These are phyloP conservation scores for Poeciliopsis turneri DNA, from an alignment of 2,797 vertebrate genomes.

Conservation along the genomic window DNA sequence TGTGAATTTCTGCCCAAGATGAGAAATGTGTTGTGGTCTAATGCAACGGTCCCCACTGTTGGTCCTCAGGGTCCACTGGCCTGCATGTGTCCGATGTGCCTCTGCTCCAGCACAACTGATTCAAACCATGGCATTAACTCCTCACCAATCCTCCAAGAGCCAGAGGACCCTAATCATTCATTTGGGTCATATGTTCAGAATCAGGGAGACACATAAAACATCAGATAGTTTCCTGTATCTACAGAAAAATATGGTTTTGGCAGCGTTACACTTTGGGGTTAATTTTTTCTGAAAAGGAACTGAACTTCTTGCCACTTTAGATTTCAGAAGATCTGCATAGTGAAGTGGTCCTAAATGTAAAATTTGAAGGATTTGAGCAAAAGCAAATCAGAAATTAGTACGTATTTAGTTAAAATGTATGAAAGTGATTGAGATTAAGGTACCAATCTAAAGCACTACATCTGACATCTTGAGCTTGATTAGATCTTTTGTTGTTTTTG, in stretches of 20 bases:
- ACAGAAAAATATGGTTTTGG: neutral
- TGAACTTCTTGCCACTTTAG: neutral
- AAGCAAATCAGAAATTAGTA: constrained; percentile 28
- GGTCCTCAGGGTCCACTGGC: neutral
- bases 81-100: neutral
- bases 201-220: neutral
- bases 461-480: constrained; percentile 66
- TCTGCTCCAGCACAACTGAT: neutral
- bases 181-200: neutral
- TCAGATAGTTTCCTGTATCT: neutral
- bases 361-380: neutral
- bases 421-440: constrained; percentile 27
- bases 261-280: neutral
- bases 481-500: constrained; percentile 50
- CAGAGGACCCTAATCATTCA: neutral
- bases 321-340: neutral
- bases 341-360: neutral
- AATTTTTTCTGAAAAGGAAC: neutral
- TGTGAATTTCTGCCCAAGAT: neutral
- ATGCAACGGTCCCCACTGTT: neutral
- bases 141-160: neutral
- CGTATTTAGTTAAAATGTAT: constrained; percentile 20
- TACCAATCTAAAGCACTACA: constrained; percentile 50
- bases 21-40: neutral
- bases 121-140: neutral